Conservation (phyloP, 2,797 vertebrate genomes). For the Oreortyx pictus region DNA sequence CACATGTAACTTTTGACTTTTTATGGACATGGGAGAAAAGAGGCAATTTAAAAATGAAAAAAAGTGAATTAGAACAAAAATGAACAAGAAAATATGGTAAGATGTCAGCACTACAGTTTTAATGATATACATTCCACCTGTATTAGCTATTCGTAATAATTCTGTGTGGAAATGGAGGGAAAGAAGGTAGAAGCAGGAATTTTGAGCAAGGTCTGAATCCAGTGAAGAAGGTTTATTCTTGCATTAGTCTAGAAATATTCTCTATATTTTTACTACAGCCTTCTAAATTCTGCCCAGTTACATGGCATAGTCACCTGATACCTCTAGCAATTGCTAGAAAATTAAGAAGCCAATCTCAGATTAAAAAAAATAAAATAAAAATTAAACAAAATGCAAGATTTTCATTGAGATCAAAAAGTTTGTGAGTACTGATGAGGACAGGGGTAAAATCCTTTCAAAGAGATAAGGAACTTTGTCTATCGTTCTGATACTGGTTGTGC, state of each 20-base stretch:
- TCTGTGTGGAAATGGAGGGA: background rate
- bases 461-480: background rate
- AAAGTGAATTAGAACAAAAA: background rate
- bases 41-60: background rate
- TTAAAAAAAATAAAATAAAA: background rate
- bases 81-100: background rate
- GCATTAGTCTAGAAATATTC: background rate
- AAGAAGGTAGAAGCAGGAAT: background rate
- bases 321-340: background rate
- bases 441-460: background rate
- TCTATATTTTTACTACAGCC: background rate
- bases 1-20: background rate
- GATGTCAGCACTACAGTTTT: background rate
- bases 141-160: background rate
- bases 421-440: background rate
- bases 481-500: background rate
- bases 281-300: background rate
- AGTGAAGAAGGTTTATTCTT: background rate
- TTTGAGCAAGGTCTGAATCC: background rate
- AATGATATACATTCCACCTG: background rate
- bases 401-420: background rate
- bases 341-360: background rate
- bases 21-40: background rate
- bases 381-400: background rate
- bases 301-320: background rate